These are phyloP conservation scores for Sprattus sprattus DNA, from an alignment of 2,113 vertebrate species.

Conservation along the genomic window DNA sequence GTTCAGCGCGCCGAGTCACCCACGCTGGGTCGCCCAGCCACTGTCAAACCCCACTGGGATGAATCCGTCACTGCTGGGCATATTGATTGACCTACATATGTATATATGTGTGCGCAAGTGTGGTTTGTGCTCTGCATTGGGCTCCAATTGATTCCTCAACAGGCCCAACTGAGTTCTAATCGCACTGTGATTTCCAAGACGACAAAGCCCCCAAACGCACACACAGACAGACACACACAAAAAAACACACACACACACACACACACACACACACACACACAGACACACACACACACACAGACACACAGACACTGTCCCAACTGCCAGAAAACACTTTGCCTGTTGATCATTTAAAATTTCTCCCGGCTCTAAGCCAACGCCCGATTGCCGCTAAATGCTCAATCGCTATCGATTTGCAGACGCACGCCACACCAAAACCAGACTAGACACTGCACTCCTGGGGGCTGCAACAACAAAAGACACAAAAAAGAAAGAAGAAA, in stretches of 20 bases:
- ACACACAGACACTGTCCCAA: background rate
- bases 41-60: constrained; percentile 37
- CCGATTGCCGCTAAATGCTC: constrained; percentile 36
- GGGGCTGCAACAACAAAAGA: background rate
- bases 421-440: constrained; percentile 29
- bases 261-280: too few relatives aligned
- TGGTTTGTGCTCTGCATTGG: constrained; percentile 43
- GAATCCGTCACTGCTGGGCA: constrained; percentile 46
- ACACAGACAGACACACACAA: too few relatives aligned
- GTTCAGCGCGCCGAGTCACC: background rate
- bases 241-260: too few relatives aligned
- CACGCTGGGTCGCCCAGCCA: constrained; percentile 38
- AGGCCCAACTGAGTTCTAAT: constrained; percentile 48
- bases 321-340: background rate
- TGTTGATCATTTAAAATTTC: constrained; percentile 29
- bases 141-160: constrained; percentile 54
- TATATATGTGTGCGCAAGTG: background rate
- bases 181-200: constrained; percentile 49
- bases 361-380: constrained; percentile 24
- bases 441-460: background rate
- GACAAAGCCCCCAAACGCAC: background rate
- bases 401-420: constrained; percentile 39
- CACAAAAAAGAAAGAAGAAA: background rate
- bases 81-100: constrained; percentile 56
- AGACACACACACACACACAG: too few relatives aligned